These are phyloP conservation scores for Microhierax caerulescens DNA, from an alignment of 2,797 vertebrate species.

Conservation along the genomic window DNA sequence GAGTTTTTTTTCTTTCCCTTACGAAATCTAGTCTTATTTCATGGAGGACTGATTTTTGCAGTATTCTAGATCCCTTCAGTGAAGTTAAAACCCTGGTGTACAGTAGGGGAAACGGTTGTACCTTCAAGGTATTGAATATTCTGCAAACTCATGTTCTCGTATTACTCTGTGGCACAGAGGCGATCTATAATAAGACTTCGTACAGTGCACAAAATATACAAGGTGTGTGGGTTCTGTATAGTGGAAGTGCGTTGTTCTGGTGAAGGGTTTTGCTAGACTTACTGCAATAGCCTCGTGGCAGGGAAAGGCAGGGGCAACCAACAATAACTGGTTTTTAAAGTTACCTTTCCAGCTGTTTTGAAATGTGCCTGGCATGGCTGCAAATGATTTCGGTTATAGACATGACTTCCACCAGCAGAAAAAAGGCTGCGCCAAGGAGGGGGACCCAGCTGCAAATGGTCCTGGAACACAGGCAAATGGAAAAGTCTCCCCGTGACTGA, in stretches of 20 bases:
- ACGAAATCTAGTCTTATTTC: background rate
- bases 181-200: background rate
- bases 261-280: background rate
- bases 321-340: background rate
- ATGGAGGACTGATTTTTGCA: background rate
- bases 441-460: background rate
- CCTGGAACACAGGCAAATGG: background rate
- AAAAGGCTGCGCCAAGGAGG: background rate
- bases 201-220: background rate
- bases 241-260: fast-evolving
- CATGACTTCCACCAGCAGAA: background rate
- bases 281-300: background rate
- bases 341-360: background rate
- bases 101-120: background rate
- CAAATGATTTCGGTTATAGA: background rate
- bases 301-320: background rate
- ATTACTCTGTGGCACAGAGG: background rate
- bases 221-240: background rate
- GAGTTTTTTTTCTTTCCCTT: background rate
- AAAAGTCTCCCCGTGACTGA: background rate
- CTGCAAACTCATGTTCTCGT: background rate
- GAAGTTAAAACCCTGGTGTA: background rate
- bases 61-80: background rate
- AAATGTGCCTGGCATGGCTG: background rate
- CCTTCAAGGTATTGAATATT: background rate